phyloP scores from a whole-genome alignment of 2,888 invertebrate genomes.

The Siphlonurus alternatus region DNA sequence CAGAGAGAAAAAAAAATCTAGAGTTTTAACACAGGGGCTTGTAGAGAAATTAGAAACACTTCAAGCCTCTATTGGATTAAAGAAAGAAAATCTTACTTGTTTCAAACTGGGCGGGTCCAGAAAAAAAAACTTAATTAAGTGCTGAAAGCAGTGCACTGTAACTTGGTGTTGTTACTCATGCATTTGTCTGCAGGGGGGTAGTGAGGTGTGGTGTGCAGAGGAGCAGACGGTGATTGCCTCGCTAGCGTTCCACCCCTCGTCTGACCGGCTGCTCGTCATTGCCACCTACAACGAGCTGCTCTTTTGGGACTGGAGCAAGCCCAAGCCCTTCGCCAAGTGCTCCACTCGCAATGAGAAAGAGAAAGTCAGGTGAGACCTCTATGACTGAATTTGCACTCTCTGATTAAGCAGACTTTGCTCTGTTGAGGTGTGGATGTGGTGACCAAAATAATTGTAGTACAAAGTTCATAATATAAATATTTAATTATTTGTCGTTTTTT shows the following conservation, averaged over 20 bases:
- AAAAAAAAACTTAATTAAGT: slow-evolving; percentile 4
- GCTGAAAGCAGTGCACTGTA: slow-evolving; percentile 8
- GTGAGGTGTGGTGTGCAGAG: slow-evolving; percentile 64
- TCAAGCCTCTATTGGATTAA: too few relatives aligned
- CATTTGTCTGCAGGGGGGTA: slow-evolving; percentile 50
- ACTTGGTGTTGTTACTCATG: too few relatives aligned
- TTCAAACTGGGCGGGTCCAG: too few relatives aligned
- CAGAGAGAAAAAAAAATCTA: too few relatives aligned
- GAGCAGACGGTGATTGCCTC: slow-evolving; percentile 65
- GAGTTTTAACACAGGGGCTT: too few relatives aligned
- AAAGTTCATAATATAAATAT: too few relatives aligned
- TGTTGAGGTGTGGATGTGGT: background rate
- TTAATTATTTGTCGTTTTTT: too few relatives aligned
- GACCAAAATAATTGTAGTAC: background rate
- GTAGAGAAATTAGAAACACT: too few relatives aligned
- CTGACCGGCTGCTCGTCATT: slow-evolving; percentile 61
- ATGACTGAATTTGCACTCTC: too few relatives aligned
- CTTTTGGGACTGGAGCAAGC: slow-evolving; percentile 79
- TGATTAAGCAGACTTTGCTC: too few relatives aligned
- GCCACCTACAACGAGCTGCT: slow-evolving; percentile 69
- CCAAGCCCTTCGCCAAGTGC: slow-evolving; percentile 55
- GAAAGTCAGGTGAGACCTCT: slow-evolving; percentile 58
- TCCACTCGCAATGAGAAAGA: slow-evolving; percentile 60
- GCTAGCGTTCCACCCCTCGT: slow-evolving; percentile 66
- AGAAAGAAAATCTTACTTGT: too few relatives aligned